A percentile compares a stretch with the other conserved stretches of the same genome.
Conservation (phyloP, 2,113 vertebrate genomes). For the Hemicordylus capensis region DNA sequence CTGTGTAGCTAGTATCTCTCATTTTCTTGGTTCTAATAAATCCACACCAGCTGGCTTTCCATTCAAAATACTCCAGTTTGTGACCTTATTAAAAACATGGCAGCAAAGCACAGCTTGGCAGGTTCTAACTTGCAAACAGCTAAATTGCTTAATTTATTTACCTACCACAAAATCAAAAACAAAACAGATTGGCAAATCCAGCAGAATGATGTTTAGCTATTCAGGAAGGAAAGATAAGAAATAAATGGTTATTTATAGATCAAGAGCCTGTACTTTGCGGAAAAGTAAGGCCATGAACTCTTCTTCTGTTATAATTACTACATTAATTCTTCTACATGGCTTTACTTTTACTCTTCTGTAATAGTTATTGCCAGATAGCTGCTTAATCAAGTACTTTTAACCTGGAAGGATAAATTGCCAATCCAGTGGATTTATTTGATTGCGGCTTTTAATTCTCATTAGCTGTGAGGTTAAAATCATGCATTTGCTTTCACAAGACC, state of each 20-base stretch:
- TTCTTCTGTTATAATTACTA: background rate
- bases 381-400: conserved; percentile 24
- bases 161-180: background rate
- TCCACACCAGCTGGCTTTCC: conserved; percentile 27
- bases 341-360: background rate
- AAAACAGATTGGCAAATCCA: conserved; percentile 5
- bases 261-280: background rate
- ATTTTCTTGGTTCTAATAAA: conserved; percentile 46
- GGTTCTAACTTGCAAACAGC: conserved; percentile 17
- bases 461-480: background rate
- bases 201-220: conserved; percentile 2
- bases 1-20: background rate
- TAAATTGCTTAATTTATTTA: conserved; percentile 30
- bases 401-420: background rate
- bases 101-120: conserved; percentile 30
- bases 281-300: background rate
- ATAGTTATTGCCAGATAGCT: background rate
- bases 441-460: background rate
- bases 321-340: background rate
- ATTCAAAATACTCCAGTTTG: conserved; percentile 51
- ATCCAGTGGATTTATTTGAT: background rate
- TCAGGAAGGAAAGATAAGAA: background rate
- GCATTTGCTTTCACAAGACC: background rate
- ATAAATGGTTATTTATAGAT: background rate
- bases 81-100: conserved; percentile 55